Conservation (phyloP, 2,797 vertebrate genomes). For the Vireo griseus region DNA sequence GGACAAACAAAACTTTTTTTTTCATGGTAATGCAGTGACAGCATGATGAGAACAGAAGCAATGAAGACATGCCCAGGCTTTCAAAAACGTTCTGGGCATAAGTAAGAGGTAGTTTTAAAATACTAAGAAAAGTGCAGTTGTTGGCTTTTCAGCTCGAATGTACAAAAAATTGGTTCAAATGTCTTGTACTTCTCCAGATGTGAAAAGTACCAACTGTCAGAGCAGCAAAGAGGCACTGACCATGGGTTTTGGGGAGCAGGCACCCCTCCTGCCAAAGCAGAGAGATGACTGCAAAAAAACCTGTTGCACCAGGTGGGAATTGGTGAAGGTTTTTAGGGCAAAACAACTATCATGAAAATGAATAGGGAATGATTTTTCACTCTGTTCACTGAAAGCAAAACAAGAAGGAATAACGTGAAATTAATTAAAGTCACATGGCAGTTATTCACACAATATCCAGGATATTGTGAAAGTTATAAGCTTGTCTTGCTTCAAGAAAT, state of each 20-base stretch:
- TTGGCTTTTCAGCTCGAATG: not conserved
- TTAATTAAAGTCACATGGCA: not conserved
- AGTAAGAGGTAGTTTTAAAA: not conserved
- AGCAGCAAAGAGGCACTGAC: not conserved
- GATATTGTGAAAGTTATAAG: not conserved
- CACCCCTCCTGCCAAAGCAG: not conserved
- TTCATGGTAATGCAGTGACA: not conserved
- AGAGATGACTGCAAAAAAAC: not conserved
- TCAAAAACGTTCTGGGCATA: not conserved
- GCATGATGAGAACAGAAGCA: not conserved
- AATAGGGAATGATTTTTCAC: not conserved
- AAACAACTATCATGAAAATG: not conserved
- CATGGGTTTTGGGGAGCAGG: not conserved
- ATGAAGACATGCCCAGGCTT: not conserved
- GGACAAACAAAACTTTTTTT: not conserved
- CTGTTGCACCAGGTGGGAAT: not conserved
- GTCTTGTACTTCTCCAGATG: not conserved
- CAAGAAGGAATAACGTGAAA: not conserved
- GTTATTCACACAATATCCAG: not conserved
- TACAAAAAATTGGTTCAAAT: not conserved
- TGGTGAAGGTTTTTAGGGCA: not conserved
- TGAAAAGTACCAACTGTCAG: not conserved
- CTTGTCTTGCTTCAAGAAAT: not conserved
- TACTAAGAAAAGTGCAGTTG: not conserved
- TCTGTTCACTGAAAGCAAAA: not conserved